Conservation (phyloP, 2,113 vertebrate species). For the Neopipo cinnamomea region DNA sequence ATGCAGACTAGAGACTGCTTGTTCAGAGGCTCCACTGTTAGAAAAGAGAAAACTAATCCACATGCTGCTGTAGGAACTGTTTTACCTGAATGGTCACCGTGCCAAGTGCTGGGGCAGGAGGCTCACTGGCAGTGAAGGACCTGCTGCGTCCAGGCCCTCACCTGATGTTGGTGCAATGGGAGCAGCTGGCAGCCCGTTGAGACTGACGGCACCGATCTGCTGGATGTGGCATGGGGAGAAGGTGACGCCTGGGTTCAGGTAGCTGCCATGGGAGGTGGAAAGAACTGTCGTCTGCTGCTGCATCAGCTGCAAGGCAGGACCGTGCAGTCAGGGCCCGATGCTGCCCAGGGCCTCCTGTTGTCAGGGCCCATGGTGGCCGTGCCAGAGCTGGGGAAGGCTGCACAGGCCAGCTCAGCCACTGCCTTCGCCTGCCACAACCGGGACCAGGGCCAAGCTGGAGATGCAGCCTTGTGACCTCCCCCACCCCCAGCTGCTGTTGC, state of each 20-base stretch:
- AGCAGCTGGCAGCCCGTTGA: constrained; percentile 89
- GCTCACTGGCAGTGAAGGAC: background rate
- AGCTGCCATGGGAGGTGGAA: constrained; percentile 92
- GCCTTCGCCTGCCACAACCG: background rate
- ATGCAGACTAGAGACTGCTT: background rate
- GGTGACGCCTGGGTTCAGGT: constrained; percentile 90
- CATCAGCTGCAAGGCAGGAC: constrained; percentile 85
- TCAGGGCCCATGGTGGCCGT: background rate
- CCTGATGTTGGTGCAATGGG: constrained; percentile 89
- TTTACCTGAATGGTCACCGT: background rate
- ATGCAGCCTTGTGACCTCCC: background rate
- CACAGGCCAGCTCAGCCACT: background rate
- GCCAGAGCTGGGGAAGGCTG: background rate
- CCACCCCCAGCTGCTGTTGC: background rate
- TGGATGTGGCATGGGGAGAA: constrained; percentile 96
- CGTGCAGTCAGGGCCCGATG: background rate
- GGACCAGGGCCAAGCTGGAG: background rate
- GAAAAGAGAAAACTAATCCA: background rate
- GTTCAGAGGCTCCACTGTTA: background rate
- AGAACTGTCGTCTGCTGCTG: constrained; percentile 98
- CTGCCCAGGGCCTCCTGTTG: background rate
- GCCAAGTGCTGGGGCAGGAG: background rate
- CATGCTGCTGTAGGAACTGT: background rate
- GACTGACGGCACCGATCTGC: constrained; percentile 95
- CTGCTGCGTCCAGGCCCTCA: constrained; percentile 62